A percentile compares a stretch with the other conserved stretches of the same genome.
Evolutionary conservation across 1,140 invertebrate genomes (phyloP).

Genomic region (Ips nitidus): DNA sequence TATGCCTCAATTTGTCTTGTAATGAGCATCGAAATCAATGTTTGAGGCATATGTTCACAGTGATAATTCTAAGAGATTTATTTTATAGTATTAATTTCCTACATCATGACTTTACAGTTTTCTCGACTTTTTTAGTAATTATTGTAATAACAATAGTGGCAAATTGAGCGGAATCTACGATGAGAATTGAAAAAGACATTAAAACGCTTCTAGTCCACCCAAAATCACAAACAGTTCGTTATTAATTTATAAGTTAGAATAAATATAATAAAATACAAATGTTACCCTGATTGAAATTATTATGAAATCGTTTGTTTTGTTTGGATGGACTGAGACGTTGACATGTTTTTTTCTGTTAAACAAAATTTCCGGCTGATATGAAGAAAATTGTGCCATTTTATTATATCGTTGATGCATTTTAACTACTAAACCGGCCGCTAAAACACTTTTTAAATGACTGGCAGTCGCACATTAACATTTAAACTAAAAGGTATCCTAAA

Average conservation of each 20-base stretch:
- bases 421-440: constrained; percentile 47
- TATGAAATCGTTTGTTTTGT: constrained; percentile 41
- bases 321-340: constrained; percentile 2
- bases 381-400: constrained; percentile 44
- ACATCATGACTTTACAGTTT: too few relatives aligned
- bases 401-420: constrained; percentile 44
- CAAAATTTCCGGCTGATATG: constrained; percentile 43
- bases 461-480: constrained; percentile 38
- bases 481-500: constrained; percentile 33
- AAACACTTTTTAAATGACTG: constrained; percentile 42
- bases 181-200: too few relatives aligned
- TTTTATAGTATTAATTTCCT: too few relatives aligned
- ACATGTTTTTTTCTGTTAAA: constrained; percentile 5
- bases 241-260: constrained; percentile 28
- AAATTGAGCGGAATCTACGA: too few relatives aligned
- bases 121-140: too few relatives aligned
- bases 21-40: too few relatives aligned
- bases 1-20: too few relatives aligned
- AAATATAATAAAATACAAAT: constrained; percentile 42
- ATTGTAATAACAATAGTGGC: too few relatives aligned
- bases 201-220: neutral
- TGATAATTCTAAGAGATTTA: too few relatives aligned
- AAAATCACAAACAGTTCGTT: constrained; percentile 20
- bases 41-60: too few relatives aligned
- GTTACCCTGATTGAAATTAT: constrained; percentile 51